Evolutionary conservation across 1,140 invertebrate species (phyloP).

Genomic region (Trichonephila inaurata): DNA sequence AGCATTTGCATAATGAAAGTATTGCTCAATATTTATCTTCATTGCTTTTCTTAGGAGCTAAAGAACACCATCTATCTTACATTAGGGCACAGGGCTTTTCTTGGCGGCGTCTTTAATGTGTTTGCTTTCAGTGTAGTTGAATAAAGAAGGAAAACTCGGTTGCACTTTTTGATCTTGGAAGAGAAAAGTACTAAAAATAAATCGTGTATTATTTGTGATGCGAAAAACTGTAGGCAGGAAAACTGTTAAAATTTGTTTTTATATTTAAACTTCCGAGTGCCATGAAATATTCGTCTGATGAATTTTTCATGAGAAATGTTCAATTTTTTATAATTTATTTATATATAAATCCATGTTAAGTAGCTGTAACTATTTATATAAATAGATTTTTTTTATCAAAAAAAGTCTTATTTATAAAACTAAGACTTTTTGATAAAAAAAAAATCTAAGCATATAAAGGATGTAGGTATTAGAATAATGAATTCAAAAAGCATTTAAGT

Average conservation of each 20-base stretch:
- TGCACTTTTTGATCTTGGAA: background rate
- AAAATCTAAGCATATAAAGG: too few relatives aligned
- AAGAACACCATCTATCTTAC: slow-evolving; percentile 48
- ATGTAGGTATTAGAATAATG: background rate
- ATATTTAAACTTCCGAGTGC: too few relatives aligned
- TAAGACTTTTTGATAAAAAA: too few relatives aligned
- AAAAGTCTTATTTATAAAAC: too few relatives aligned
- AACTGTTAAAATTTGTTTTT: too few relatives aligned
- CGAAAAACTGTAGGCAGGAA: background rate
- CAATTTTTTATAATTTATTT: too few relatives aligned
- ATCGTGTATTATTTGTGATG: background rate
- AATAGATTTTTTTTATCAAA: too few relatives aligned
- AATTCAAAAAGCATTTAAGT: background rate
- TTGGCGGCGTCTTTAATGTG: slow-evolving; percentile 9
- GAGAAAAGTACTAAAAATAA: background rate
- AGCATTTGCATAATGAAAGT: slow-evolving; percentile 72
- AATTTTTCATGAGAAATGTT: too few relatives aligned
- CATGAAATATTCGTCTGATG: too few relatives aligned
- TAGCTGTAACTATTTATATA: too few relatives aligned
- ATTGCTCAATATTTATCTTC: slow-evolving; percentile 74
- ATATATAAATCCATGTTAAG: too few relatives aligned
- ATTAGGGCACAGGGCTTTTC: slow-evolving; percentile 24
- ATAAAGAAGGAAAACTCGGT: background rate
- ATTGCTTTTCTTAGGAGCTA: slow-evolving; percentile 53
- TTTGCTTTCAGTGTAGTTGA: background rate